These are phyloP conservation scores for Pseudonaja textilis DNA, from an alignment of 2,113 vertebrate species.

Conservation along the genomic window DNA sequence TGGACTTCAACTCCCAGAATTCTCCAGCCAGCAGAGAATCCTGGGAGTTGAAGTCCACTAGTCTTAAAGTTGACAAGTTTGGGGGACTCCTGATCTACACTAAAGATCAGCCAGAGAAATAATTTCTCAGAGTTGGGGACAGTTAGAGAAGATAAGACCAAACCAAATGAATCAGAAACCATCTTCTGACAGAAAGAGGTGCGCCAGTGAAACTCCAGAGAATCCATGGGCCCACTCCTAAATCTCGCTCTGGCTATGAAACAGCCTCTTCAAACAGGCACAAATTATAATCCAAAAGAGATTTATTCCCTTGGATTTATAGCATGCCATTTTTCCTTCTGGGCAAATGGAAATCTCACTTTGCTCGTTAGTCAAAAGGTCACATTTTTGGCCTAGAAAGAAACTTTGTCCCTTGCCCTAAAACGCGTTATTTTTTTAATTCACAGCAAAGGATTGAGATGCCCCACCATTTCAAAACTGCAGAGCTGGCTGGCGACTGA, in stretches of 20 bases:
- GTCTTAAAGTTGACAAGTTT: too few relatives aligned
- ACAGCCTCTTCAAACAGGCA: rapidly evolving
- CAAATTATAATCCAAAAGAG: neutral
- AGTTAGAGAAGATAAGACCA: neutral
- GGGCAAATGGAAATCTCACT: neutral
- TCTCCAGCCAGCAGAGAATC: too few relatives aligned
- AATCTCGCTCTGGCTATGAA: neutral
- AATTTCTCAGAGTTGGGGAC: neutral
- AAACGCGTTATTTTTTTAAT: neutral
- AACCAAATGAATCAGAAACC: neutral
- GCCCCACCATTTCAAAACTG: neutral
- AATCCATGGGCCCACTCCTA: neutral
- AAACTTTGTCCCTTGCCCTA: neutral
- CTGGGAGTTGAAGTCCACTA: too few relatives aligned
- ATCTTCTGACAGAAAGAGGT: neutral
- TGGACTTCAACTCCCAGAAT: too few relatives aligned
- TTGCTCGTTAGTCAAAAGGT: neutral
- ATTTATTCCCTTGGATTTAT: neutral
- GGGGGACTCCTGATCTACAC: neutral
- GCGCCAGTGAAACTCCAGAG: neutral
- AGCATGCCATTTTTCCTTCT: neutral
- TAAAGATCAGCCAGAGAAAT: neutral
- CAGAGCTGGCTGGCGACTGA: neutral
- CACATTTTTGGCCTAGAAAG: neutral
- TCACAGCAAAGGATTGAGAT: neutral